phyloP scores from a whole-genome alignment of 2,797 vertebrate species.

The Onychomys leucogaster region DNA sequence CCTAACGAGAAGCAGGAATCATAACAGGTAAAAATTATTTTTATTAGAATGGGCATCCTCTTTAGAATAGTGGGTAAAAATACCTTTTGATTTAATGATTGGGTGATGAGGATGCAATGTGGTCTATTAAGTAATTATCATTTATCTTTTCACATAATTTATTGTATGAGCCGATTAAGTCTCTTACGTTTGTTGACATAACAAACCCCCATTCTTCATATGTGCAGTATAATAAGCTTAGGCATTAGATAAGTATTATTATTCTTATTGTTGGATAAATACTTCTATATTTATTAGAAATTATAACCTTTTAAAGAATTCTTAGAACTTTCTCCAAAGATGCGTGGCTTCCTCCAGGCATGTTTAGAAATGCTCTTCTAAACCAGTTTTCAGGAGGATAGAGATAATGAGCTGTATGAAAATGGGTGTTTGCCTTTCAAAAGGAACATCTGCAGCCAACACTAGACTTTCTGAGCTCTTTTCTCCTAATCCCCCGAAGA shows the following conservation, averaged over 20 bases:
- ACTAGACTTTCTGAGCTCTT: conserved; percentile 9
- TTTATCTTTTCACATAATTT: not conserved
- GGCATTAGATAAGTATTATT: not conserved
- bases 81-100: conserved; percentile 36
- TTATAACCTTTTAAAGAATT: not conserved
- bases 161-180: not conserved
- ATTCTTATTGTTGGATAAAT: conserved; percentile 26
- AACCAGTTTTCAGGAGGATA: conserved; percentile 13
- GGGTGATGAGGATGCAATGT: not conserved
- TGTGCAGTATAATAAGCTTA: conserved; percentile 49
- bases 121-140: conserved; percentile 39
- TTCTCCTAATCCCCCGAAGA: not conserved
- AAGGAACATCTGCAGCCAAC: not conserved
- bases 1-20: not conserved
- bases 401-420: conserved; percentile 24
- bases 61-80: conserved; percentile 43
- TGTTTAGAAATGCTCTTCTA: conserved; percentile 52
- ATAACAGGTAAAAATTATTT: conserved; percentile 21
- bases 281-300: conserved; percentile 29
- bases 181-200: conserved; percentile 40
- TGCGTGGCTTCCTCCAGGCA: not conserved
- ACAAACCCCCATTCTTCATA: not conserved
- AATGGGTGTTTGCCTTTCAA: conserved; percentile 19
- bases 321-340: conserved; percentile 30
- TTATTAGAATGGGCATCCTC: conserved; percentile 20